Base-by-base conservation (phyloP, 2,797 vertebrate genomes). In the Columba guinea region DNA sequence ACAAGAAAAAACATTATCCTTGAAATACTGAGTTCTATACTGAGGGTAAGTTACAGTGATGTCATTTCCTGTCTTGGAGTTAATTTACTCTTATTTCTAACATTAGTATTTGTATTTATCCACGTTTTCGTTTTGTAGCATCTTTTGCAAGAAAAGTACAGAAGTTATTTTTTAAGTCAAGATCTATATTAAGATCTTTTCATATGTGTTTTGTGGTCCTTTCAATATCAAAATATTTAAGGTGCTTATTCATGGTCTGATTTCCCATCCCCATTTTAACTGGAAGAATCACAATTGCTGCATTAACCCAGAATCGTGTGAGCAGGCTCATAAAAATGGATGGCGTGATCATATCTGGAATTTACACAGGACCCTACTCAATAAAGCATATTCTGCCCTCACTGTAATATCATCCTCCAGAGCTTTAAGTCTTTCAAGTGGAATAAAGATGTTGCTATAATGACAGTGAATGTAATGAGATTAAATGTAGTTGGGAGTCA, bases 361-460 rank as follows among this genome's bases (percentile, higher is more conserved):
- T 95, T 94, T 92, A 96, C 96, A 94, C 80, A 94, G 80, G 84
- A 91, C 82, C 91, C 90, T 83, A 59, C 95, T 97, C 96, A 95
- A 81, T 80, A 94, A 95, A 93, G 88, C 87, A 94, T 91, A 96
- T 96, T 95, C 95, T 95, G 64, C 80, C 87, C 52, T 95, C 51
- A 78, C 85, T 94, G 90, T 94, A 94, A 96, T 70, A 85, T 69
- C 95, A 96, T 97, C 97, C 97, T 95, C 98, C 92, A 84, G 93
- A 97, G 97, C 96, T 97, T 97, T 96, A 95, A 97, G 93, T 96
- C 97, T 97, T 98, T 97, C 97, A 93, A 94, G 94, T 94, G 93
- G 94, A 97, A 97, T 95, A 97, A 96, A 97, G 96, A 97, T 94
- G 94, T 96, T 95, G 92, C 96, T 94, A 52, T 96, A 97, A 97